These are phyloP conservation scores for Caenorhabditis tropicalis DNA, from an alignment of 1,140 invertebrate species.

Conservation along the genomic window DNA sequence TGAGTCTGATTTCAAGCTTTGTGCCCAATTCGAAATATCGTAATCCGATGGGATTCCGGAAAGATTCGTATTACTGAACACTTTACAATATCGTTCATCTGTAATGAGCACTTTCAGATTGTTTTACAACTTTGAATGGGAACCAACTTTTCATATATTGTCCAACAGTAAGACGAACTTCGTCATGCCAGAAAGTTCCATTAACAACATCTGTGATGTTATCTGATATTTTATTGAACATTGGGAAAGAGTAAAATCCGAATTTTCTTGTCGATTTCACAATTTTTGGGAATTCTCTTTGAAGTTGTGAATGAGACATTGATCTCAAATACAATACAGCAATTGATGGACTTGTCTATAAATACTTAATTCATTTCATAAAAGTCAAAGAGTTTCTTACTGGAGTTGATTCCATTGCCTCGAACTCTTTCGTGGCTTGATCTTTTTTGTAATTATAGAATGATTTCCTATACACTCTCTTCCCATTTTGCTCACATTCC, in stretches of 20 bases:
- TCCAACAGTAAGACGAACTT: neutral
- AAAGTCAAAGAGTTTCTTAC: neutral
- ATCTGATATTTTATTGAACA: constrained; percentile 19
- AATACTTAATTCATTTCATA: neutral
- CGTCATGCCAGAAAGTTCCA: constrained; percentile 4
- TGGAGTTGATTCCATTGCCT: constrained; percentile 1
- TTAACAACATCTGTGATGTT: constrained; percentile 14
- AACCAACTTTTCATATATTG: constrained; percentile 21
- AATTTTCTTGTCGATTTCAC: neutral
- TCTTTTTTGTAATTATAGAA: constrained; percentile 25
- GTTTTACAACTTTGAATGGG: no score
- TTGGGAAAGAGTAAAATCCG: constrained; percentile 8
- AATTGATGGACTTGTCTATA: constrained; percentile 12
- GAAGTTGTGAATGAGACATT: constrained; percentile 1
- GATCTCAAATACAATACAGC: constrained; percentile 17
- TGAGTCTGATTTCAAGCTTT: constrained; percentile 2
- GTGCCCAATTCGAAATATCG: neutral
- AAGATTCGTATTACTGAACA: constrained; percentile 23
- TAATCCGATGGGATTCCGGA: constrained; percentile 10
- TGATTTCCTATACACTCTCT: constrained; percentile 33
- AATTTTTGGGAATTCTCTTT: constrained; percentile 16
- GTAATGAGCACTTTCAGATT: neutral
- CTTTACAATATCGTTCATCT: constrained; percentile 26
- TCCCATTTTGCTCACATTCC: constrained; percentile 16
- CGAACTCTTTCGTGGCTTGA: neutral